These are phyloP conservation scores for Elachura formosa DNA, from an alignment of 2,113 vertebrate genomes.

Conservation along the genomic window DNA sequence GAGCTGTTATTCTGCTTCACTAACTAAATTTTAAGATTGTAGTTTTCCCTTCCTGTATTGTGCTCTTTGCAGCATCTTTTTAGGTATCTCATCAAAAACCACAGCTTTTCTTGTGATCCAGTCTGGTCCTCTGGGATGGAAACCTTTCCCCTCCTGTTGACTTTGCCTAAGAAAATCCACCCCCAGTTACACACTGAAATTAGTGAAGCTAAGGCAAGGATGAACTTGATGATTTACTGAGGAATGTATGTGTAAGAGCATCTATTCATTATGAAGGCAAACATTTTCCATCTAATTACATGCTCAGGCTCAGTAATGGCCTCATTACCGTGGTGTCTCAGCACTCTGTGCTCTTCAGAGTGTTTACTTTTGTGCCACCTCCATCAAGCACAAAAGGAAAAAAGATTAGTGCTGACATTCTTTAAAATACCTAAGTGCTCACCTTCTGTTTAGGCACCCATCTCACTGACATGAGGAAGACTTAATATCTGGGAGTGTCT, in stretches of 20 bases:
- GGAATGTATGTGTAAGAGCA: conserved; percentile 19
- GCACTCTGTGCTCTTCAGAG: background rate
- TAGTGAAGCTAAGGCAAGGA: background rate
- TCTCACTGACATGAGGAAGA: background rate
- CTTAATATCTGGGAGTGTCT: background rate
- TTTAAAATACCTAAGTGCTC: background rate
- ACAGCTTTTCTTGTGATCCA: background rate
- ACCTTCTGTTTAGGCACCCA: background rate
- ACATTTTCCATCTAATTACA: conserved; percentile 54
- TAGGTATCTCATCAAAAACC: background rate
- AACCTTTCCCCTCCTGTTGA: background rate
- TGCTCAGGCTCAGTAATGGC: conserved; percentile 38
- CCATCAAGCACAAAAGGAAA: conserved; percentile 26
- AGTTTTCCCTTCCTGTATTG: background rate
- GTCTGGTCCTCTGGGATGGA: background rate
- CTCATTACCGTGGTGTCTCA: conserved; percentile 42
- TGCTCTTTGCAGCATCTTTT: background rate
- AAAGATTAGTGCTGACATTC: background rate
- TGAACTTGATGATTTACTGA: conserved; percentile 12
- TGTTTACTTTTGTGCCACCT: conserved; percentile 33
- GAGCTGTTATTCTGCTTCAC: conserved; percentile 18
- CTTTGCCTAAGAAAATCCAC: background rate
- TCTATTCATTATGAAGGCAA: conserved; percentile 43
- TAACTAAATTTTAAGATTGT: background rate
- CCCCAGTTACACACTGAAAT: background rate